Conservation (phyloP, 1,140 invertebrate species). For the Hirudo medicinalis region DNA sequence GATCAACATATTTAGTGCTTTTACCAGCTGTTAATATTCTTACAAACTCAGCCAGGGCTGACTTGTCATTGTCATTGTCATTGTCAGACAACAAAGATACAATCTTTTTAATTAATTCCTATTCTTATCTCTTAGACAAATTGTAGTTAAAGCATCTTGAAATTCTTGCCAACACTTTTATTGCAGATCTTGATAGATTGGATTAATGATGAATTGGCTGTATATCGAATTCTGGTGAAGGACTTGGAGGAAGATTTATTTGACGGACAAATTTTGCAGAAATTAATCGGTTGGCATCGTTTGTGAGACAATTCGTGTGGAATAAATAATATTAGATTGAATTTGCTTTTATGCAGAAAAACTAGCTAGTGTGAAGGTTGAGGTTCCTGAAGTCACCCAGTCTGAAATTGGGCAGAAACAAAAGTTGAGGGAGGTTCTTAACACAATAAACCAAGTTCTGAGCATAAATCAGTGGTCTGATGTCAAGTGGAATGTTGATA, state of each 20-base stretch:
- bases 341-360: constrained; percentile 54
- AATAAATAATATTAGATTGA: constrained; percentile 9
- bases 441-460: constrained; percentile 46
- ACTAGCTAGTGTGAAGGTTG: constrained; percentile 71
- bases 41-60: too few species aligned
- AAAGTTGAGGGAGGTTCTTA: constrained; percentile 76
- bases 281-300: constrained; percentile 59
- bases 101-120: too few species aligned
- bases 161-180: constrained; percentile 10
- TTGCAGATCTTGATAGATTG: constrained; percentile 72
- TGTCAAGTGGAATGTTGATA: constrained; percentile 4
- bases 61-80: too few species aligned
- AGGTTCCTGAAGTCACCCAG: constrained; percentile 95
- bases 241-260: constrained; percentile 92
- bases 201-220: constrained; percentile 95
- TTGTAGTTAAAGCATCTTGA: neutral
- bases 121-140: neutral
- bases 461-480: constrained; percentile 4
- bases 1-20: too few species aligned
- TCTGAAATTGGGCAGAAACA: constrained; percentile 93
- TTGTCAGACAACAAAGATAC: too few species aligned
- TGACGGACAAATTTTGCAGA: constrained; percentile 94
- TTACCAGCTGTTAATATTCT: too few species aligned
- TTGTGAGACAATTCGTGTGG: neutral
- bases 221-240: constrained; percentile 92